Evolutionary conservation across 2,888 invertebrate genomes (phyloP), one percentile per base, ranked within the genome.

Genomic region (Apodemia mormo): DNA sequence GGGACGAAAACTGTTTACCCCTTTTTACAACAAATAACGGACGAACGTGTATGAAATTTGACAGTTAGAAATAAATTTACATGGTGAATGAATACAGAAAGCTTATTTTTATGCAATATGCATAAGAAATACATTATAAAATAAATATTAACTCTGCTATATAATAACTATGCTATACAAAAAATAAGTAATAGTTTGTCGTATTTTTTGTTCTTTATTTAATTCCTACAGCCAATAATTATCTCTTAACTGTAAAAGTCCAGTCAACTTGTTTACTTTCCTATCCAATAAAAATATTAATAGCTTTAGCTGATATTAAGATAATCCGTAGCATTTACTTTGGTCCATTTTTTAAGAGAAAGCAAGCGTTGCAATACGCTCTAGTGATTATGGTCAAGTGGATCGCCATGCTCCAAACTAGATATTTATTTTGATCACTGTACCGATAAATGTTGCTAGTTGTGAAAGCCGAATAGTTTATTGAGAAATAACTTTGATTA

Each of bases 321-420:
- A 66, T 66, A 66, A 66, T 52, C 29, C 49, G 65, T 40, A 37
- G 49, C 54, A 54, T 69, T 69, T 40, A 65, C 65, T 65, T 52
- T 65, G 68, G 68, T 69, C 65, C 68, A 69, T 69, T 69, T 69
- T 68, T 71, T 72, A 69, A 75, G 86, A 82, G 88, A 88, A 88
- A 88, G 88, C 84, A 87, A 88, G 88, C 84, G 73, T 75, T 75
- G 73, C 73, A 70, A 76, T 76, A 82, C 84, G 85, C 82, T 87
- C 83, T 82, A 79, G 80, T 80, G 85, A 81, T 72, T 71, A 76
- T 88, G 86, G 82, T 85, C 87, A 88, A 88, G 85, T 88, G 81
- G 87, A 82, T 79, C 61, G 61, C 61, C 52, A 52, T 61, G 30
- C 58, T 58, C 30, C 87, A 77, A 76, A 73, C 65, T 68, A 71